Evolutionary conservation across 30 jellyfish, hydroid and myxozoan genomes (phyloP), one percentile per base, ranked within the genome.

Genomic region (Calvadosia cruxmelitensis): DNA sequence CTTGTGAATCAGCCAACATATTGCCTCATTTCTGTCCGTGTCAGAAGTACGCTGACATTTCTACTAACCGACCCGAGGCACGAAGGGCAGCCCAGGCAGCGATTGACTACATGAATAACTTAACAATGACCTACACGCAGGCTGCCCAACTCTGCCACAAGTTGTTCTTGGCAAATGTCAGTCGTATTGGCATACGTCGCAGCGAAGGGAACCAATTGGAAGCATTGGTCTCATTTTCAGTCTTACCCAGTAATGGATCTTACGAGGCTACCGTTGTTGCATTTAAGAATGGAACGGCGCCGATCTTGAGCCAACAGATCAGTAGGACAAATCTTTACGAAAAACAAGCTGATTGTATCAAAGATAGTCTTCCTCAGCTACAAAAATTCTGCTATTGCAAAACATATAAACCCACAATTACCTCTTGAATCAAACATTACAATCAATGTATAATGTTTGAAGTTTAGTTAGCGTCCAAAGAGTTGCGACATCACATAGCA

Each of bases 1-100:
- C 79, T 27, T 72, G 82, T 30, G 57, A n/a, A 15, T 72, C 35
- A 2, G 78, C 78, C 29, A 79, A 79, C 12, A 70, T 72, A 1
- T 42, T 42, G 20, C 33, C 27, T 5, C 82, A 72, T 35, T 72
- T 79, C 80, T 68, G 78, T 28, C 78, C 78, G 23, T 68, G 78
- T 68, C 15, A 31, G 13, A 24, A 33, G 15, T 68, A 68, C 35
- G 10, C 12, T 35, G 20, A n/a, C 33, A 33, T 29, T 20, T 13
- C 51, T 20, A 30, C 64, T n/a, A 24, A 52, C 29, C 27, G 25
- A 2, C 12, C 29, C 20, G 49, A n/a, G 29, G 49, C 36, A 16
- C 27, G 13, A 13, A 69, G 23, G 25, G 75, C 75, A 34, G 79
- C 79, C 25, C 50, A 34, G 1, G 32, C n/a, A 27, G 79, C 49